These are phyloP conservation scores for Xylophagus ater DNA, from an alignment of 2,888 invertebrate species.

Conservation along the genomic window DNA sequence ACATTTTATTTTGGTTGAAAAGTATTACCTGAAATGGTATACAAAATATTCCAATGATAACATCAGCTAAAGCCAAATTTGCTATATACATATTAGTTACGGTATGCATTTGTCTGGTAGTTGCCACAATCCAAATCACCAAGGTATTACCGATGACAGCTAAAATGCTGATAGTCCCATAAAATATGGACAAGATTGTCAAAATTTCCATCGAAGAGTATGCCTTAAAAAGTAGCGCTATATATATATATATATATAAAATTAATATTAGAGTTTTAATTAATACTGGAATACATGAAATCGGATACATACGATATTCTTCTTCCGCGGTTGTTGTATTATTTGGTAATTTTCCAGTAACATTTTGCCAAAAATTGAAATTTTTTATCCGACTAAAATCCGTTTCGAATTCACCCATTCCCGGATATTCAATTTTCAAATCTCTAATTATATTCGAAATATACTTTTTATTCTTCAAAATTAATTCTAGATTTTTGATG, in stretches of 20 bases:
- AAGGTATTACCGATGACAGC: conserved; percentile 73
- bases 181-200: conserved; percentile 61
- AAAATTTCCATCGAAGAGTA: conserved; percentile 61
- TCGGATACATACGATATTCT: conserved; percentile 30
- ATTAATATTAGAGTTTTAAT: neutral
- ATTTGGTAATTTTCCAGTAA: no score
- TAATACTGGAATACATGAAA: neutral
- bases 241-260: conserved; percentile 21
- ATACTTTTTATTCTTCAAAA: no score
- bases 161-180: conserved; percentile 69
- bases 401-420: no score
- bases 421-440: no score
- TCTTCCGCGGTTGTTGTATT: conserved; percentile 29
- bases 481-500: no score
- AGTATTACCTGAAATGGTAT: conserved; percentile 70
- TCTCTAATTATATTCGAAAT: no score
- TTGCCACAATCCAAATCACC: conserved; percentile 77
- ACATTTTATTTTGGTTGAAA: no score
- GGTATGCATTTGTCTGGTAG: conserved; percentile 66
- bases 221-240: conserved; percentile 59
- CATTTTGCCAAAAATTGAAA: no score
- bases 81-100: conserved; percentile 80
- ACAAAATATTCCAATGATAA: conserved; percentile 73
- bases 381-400: no score
- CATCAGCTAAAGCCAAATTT: conserved; percentile 75